Evolutionary conservation across 2,797 vertebrate genomes (phyloP).

Genomic region (Danio albolineatus): DNA sequence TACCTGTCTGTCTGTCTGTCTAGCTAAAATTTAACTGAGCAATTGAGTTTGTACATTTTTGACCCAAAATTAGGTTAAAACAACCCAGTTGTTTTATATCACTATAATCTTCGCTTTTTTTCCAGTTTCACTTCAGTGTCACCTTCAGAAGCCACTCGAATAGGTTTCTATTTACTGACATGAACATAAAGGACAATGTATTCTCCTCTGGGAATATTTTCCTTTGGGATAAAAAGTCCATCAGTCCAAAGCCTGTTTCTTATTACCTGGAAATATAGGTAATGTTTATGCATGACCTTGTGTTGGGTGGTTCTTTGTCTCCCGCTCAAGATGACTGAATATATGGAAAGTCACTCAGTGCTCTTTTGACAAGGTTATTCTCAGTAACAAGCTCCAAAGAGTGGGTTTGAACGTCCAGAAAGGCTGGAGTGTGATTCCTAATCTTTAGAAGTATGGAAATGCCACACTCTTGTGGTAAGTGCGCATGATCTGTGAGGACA

Average conservation of each 20-base stretch:
- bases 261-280: conserved; percentile 56
- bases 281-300: conserved; percentile 61
- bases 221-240: conserved; percentile 49
- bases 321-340: conserved; percentile 5
- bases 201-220: conserved; percentile 51
- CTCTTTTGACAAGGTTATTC: conserved; percentile 41
- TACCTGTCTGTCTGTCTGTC: no score
- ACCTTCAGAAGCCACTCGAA: conserved; percentile 43
- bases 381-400: conserved; percentile 16
- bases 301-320: conserved; percentile 22
- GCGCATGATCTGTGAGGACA: conserved; percentile 8
- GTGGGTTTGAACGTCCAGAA: conserved; percentile 16
- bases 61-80: no score
- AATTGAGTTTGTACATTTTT: no score
- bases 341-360: conserved; percentile 37
- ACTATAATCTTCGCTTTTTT: conserved; percentile 39
- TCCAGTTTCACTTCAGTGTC: conserved; percentile 40
- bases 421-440: conserved; percentile 25
- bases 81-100: not conserved
- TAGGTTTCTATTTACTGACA: conserved; percentile 65
- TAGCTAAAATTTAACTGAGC: no score
- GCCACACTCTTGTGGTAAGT: conserved; percentile 14
- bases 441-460: conserved; percentile 41
- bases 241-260: conserved; percentile 61
- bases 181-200: conserved; percentile 65